Evolutionary conservation across 2,888 invertebrate genomes (phyloP), one percentile per base, ranked within the genome.

Genomic region (Stramonita haemastoma): DNA sequence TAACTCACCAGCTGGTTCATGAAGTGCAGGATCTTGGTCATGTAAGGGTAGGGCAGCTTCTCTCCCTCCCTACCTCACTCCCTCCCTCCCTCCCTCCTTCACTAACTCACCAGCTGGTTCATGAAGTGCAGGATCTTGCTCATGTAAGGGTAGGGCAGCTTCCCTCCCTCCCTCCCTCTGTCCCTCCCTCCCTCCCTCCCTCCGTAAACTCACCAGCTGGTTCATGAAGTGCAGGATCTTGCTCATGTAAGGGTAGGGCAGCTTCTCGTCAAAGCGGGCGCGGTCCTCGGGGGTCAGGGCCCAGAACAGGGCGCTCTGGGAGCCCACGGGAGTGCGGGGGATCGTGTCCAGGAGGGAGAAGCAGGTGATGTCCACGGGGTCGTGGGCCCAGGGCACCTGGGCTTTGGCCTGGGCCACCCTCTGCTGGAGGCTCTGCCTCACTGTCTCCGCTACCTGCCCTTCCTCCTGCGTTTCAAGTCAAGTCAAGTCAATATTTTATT

Each of bases 101-200:
- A 2, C 19, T 1, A 26, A 60, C 88, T 85, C 73, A 91, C 91
- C 89, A 77, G 85, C 86, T 91, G 79, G 17, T 89, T 70, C 60
- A 90, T 89, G n/a, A 91, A 46, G 32, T 90, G 87, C 60, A 91
- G n/a, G 13, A 91, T n/a, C n/a, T n/a, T n/a, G n/a, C n/a, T n/a
- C n/a, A n/a, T n/a, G n/a, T n/a, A n/a, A n/a, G n/a, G n/a, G n/a
- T n/a, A n/a, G n/a, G n/a, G n/a, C n/a, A n/a, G n/a, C n/a, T n/a
- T n/a, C n/a, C n/a, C n/a, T n/a, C n/a, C n/a, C 89, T 8, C 13
- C 70, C 70, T 26, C 13, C 70, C 70, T 5, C 70, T 5, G 5
- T 22, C 26, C 11, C 26, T 17, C 70, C 70, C 70, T 70, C 70
- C 17, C 32, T n/a, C 17, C 46, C 46, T 32, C 34, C 34, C 36